These are phyloP conservation scores for Willisornis vidua DNA, from an alignment of 2,113 vertebrate genomes.

Conservation along the genomic window DNA sequence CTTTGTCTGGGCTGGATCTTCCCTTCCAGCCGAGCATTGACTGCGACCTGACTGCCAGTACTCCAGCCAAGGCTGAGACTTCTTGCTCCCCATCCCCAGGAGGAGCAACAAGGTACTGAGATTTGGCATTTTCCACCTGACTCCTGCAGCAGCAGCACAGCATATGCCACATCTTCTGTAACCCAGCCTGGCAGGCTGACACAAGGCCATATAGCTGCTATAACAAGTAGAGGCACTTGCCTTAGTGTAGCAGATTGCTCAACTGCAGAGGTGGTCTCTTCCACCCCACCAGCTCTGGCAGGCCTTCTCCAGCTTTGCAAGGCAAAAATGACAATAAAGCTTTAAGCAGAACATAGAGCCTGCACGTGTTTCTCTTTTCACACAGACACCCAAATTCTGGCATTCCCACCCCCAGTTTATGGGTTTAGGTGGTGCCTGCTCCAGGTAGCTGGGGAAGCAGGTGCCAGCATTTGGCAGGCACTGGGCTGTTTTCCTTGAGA, in stretches of 20 bases:
- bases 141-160: not conserved
- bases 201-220: not conserved
- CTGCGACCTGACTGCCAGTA: not conserved
- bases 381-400: not conserved
- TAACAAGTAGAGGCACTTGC: not conserved
- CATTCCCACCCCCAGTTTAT: not conserved
- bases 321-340: slow-evolving; percentile 34
- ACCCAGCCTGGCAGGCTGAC: not conserved
- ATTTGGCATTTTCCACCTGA: not conserved
- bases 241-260: not conserved
- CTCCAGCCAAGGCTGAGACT: not conserved
- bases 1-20: not conserved
- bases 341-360: not conserved
- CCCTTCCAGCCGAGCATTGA: not conserved
- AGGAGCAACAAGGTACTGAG: not conserved
- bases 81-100: not conserved
- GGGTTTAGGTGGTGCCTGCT: not conserved
- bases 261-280: not conserved
- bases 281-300: not conserved
- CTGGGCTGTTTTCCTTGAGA: not conserved
- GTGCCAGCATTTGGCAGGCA: not conserved
- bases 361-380: slow-evolving; percentile 7
- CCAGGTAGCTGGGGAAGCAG: not conserved
- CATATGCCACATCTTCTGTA: not conserved
- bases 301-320: not conserved